Percentiles rank a stretch among this genome's conserved stretches.
Conservation (phyloP, 1,140 invertebrate species). For the Akabosia matsudoensis region DNA sequence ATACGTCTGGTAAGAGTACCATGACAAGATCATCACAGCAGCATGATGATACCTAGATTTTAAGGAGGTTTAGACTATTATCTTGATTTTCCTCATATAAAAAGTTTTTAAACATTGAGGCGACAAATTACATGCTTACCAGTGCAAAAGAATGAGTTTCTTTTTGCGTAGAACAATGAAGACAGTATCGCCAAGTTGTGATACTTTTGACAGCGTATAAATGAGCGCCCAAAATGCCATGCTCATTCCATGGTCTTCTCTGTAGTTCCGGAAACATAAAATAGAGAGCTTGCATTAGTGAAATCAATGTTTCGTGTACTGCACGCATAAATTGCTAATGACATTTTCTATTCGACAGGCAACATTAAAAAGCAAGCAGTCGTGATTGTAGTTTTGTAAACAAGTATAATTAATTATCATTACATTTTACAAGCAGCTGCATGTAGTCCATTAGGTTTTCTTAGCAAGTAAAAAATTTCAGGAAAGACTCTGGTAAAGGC, state of each 20-base stretch:
- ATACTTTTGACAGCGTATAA: constrained; percentile 30
- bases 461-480: constrained; percentile 30
- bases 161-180: constrained; percentile 39
- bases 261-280: neutral
- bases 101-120: neutral
- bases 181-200: constrained; percentile 29
- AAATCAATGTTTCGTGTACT: too few species aligned
- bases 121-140: constrained; percentile 28
- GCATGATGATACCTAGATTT: constrained; percentile 38
- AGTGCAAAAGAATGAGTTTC: constrained; percentile 35
- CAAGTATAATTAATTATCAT: neutral
- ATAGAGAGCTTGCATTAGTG: too few species aligned
- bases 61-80: too few species aligned
- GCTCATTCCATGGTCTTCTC: constrained; percentile 27
- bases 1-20: constrained; percentile 34
- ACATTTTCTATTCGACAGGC: neutral
- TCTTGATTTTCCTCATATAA: too few species aligned
- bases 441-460: constrained; percentile 20
- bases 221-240: constrained; percentile 32
- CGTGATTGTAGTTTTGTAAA: neutral
- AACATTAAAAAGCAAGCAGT: constrained; percentile 24
- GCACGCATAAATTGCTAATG: neutral
- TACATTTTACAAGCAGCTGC: constrained; percentile 25
- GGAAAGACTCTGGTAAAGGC: constrained; percentile 30
- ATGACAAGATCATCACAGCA: constrained; percentile 31